These are phyloP conservation scores for Kuschelorhynchus macadamiae DNA, from an alignment of 2,888 invertebrate genomes.

Conservation along the genomic window DNA sequence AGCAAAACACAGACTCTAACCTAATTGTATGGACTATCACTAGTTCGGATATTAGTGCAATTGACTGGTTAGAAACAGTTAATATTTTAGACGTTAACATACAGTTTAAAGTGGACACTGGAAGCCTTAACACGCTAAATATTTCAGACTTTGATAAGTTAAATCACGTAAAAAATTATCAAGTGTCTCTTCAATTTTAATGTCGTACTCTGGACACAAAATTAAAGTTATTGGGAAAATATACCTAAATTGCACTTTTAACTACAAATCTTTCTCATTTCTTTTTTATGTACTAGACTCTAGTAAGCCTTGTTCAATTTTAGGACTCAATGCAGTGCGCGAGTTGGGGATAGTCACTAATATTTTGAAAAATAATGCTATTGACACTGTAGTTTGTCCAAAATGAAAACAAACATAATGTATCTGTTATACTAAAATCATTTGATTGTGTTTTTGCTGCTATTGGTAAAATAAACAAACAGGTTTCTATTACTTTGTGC, in stretches of 20 bases:
- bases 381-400: background rate
- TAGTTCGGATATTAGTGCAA: too few species aligned
- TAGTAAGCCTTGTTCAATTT: background rate
- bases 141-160: too few species aligned
- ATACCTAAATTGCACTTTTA: too few species aligned
- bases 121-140: too few species aligned
- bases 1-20: background rate
- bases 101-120: too few species aligned
- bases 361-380: too few species aligned
- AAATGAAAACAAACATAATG: background rate
- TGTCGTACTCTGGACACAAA: too few species aligned
- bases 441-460: background rate
- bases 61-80: too few species aligned
- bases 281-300: background rate
- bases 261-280: background rate
- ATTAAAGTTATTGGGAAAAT: too few species aligned
- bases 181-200: too few species aligned
- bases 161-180: too few species aligned
- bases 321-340: background rate
- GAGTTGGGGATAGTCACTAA: background rate
- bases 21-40: background rate
- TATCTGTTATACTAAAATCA: background rate
- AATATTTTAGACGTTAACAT: too few species aligned
- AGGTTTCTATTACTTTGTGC: background rate
- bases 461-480: conserved; percentile 1